Conservation (phyloP, 2,888 invertebrate genomes). For the Nomada ferruginata region DNA sequence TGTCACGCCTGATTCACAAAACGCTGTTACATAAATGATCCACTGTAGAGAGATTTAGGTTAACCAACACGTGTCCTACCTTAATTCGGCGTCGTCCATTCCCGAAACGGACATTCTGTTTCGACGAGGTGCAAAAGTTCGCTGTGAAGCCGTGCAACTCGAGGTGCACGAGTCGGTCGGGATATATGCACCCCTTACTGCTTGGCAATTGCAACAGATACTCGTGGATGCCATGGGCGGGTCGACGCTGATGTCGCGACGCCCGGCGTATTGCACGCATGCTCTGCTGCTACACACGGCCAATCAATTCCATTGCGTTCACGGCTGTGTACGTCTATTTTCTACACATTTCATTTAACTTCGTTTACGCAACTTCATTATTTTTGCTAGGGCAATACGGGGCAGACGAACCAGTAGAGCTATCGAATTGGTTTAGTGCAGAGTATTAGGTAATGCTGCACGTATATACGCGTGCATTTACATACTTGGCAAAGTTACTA, state of each 20-base stretch:
- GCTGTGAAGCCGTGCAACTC: neutral
- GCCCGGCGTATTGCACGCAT: constrained; percentile 60
- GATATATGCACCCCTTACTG: constrained; percentile 40
- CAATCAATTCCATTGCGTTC: constrained; percentile 59
- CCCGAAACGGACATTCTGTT: constrained; percentile 1
- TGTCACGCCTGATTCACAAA: neutral
- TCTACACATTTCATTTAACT: constrained; percentile 34
- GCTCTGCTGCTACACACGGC: constrained; percentile 42
- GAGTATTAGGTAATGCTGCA: neutral
- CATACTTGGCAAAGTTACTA: neutral
- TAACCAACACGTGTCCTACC: constrained; percentile 62
- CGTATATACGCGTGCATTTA: neutral
- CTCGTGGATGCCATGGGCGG: constrained; percentile 12
- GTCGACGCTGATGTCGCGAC: constrained; percentile 63
- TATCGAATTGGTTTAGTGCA: neutral
- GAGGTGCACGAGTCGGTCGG: neutral
- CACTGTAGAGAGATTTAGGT: constrained; percentile 32
- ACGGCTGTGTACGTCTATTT: constrained; percentile 24
- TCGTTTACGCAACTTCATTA: constrained; percentile 32
- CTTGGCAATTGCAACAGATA: constrained; percentile 23
- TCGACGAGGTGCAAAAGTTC: neutral
- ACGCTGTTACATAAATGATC: constrained; percentile 18
- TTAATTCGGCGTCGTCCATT: constrained; percentile 68
- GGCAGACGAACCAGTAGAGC: neutral
- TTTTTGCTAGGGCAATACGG: constrained; percentile 3